Conservation (phyloP, 2,888 invertebrate genomes). For the Sinodicranocentrus sp. region DNA sequence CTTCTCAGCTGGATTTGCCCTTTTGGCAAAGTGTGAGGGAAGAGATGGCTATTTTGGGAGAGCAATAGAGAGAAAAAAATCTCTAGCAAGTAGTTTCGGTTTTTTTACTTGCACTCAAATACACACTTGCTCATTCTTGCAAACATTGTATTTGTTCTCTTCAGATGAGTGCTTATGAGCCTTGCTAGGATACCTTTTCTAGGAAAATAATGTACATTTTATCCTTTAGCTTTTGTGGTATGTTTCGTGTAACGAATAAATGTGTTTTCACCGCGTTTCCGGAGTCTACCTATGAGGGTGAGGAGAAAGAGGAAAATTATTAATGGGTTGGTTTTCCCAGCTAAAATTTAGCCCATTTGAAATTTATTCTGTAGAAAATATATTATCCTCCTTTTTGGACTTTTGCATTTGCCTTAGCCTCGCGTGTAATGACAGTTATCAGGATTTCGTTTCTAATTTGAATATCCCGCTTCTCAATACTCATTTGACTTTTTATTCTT, state of each 20-base stretch:
- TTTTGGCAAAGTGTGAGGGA: slow-evolving; percentile 44
- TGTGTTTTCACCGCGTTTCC: slow-evolving; percentile 11
- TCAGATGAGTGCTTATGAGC: slow-evolving; percentile 21
- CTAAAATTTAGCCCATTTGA: too few species aligned
- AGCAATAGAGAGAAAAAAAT: slow-evolving; percentile 28
- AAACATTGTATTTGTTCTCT: slow-evolving; percentile 29
- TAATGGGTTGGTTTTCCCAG: not conserved
- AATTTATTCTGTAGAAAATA: too few species aligned
- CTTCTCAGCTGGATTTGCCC: slow-evolving; percentile 41
- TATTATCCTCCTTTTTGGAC: too few species aligned
- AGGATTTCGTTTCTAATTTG: too few species aligned
- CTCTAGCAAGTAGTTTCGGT: slow-evolving; percentile 31
- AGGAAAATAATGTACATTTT: too few species aligned
- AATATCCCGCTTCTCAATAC: too few species aligned
- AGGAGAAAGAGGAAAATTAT: not conserved
- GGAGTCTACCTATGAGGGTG: not conserved
- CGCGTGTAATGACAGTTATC: too few species aligned
- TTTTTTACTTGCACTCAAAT: slow-evolving; percentile 40
- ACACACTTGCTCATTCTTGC: slow-evolving; percentile 5
- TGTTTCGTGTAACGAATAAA: not conserved
- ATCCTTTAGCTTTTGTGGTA: too few species aligned
- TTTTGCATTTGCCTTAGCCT: too few species aligned
- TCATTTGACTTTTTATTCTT: too few species aligned
- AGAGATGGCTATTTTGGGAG: slow-evolving; percentile 49
- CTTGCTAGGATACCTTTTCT: not conserved